Evolutionary conservation across 2,113 vertebrate genomes (phyloP), one percentile per base, ranked within the genome.

Genomic region (Limnothrissa miodon): DNA sequence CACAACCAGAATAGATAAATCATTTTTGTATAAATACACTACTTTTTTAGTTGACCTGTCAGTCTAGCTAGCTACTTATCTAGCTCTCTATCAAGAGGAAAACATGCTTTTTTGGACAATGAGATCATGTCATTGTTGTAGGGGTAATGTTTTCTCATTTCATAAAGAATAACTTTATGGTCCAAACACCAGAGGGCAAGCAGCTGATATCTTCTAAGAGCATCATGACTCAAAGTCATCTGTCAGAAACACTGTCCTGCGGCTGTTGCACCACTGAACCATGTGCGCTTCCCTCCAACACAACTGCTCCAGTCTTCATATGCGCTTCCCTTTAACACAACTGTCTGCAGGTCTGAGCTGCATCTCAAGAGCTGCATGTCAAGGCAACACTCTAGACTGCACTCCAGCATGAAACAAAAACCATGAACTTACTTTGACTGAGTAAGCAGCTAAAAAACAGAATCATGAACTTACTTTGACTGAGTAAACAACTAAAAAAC

Each of bases 81-180:
- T 42, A 6, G 2, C 42, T 56, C 1, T 11, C 8, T 19, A 70
- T 39, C 70, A n/a, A 86, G 51, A 56, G 51, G 21, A 56, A 56
- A 56, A 23, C 51, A 56, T 56, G 48, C 1, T 21, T 17, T 53
- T 53, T 53, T 21, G 19, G 19, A 56, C 46, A 48, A 17, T 48
- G 3, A 48, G 15, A 48, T 13, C 11, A 48, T 15, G 46, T 17
- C 46, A 66, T 82, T 48, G 81, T 87, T 51, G 80, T 5, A 42
- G 59, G 36, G 82, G 45, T 59, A 83, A 84, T 42, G 23, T 23
- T 45, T 82, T 66, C 79, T 87, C 53, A 39, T 51, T n/a, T 56
- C 79, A 70, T 45, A 56, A 23, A 62, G 25, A 78, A 42, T 62
- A 29, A 23, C 51, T 33, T 15, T 62, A 15, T 79, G 21, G 13